Conservation (phyloP, 1,140 invertebrate species). For the Scaptodrosophila lebanonensis region DNA sequence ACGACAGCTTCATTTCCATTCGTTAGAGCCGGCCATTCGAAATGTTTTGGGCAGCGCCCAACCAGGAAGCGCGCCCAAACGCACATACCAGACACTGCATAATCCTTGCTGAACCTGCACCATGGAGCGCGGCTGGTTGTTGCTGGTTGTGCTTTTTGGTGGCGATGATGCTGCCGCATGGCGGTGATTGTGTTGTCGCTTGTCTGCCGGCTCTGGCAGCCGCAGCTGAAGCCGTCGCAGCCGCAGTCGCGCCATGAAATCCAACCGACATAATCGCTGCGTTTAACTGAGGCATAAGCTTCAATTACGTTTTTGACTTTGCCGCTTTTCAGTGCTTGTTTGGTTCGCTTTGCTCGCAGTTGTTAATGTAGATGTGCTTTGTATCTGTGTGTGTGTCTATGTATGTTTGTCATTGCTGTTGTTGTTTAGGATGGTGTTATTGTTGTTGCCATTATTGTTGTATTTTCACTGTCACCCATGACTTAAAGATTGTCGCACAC, state of each 20-base stretch:
- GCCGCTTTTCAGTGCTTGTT: not conserved
- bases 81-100: slow-evolving; percentile 12
- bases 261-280: slow-evolving; percentile 67
- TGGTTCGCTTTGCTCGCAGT: slow-evolving; percentile 45
- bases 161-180: slow-evolving; percentile 17
- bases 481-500: not conserved
- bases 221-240: no score
- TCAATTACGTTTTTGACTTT: slow-evolving; percentile 67
- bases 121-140: no score
- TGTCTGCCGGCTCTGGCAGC: slow-evolving; percentile 5
- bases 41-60: slow-evolving; percentile 30
- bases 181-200: slow-evolving; percentile 7
- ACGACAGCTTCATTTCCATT: slow-evolving; percentile 19
- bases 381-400: slow-evolving; percentile 25
- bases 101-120: slow-evolving; percentile 40
- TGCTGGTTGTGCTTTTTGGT: no score
- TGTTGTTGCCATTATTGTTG: slow-evolving; percentile 10
- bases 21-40: not conserved
- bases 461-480: slow-evolving; percentile 46
- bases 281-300: slow-evolving; percentile 62
- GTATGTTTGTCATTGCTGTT: slow-evolving; percentile 18
- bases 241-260: slow-evolving; percentile 51
- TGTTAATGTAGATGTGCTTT: slow-evolving; percentile 24
- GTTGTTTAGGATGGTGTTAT: slow-evolving; percentile 3
- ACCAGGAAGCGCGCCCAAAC: slow-evolving; percentile 26